phyloP scores from a whole-genome alignment of 2,888 invertebrate genomes.

The Agriopis leucophaearia region DNA sequence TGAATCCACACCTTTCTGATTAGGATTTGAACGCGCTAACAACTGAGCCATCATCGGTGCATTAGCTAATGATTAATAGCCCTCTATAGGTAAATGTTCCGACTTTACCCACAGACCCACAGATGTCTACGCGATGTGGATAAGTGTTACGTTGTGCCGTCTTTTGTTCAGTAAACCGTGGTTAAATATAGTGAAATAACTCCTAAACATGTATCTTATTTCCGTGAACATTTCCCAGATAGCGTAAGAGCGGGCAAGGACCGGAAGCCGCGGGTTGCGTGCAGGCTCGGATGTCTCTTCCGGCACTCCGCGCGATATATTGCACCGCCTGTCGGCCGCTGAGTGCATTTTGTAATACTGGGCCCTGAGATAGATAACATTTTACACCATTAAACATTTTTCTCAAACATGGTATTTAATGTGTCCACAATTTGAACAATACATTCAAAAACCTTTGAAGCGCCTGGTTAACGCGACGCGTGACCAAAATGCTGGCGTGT shows the following conservation, averaged over 20 bases:
- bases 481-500: too few relatives aligned
- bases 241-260: background rate
- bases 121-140: background rate
- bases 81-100: too few relatives aligned
- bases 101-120: background rate
- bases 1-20: too few relatives aligned
- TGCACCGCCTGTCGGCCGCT: constrained; percentile 13
- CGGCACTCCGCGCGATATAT: constrained; percentile 30
- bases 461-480: too few relatives aligned
- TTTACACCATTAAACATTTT: background rate
- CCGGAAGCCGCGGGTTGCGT: constrained; percentile 33
- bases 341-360: constrained; percentile 24
- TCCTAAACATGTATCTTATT: constrained; percentile 7
- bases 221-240: constrained; percentile 10
- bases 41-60: too few relatives aligned
- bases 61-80: too few relatives aligned
- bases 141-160: background rate
- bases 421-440: too few relatives aligned
- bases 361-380: background rate
- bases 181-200: constrained; percentile 4
- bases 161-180: background rate
- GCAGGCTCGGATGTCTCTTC: constrained; percentile 26
- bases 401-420: too few relatives aligned
- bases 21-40: too few relatives aligned
- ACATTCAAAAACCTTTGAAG: too few relatives aligned